Base-by-base conservation (phyloP, 2,797 vertebrate genomes). In the Acanthis flammea region DNA sequence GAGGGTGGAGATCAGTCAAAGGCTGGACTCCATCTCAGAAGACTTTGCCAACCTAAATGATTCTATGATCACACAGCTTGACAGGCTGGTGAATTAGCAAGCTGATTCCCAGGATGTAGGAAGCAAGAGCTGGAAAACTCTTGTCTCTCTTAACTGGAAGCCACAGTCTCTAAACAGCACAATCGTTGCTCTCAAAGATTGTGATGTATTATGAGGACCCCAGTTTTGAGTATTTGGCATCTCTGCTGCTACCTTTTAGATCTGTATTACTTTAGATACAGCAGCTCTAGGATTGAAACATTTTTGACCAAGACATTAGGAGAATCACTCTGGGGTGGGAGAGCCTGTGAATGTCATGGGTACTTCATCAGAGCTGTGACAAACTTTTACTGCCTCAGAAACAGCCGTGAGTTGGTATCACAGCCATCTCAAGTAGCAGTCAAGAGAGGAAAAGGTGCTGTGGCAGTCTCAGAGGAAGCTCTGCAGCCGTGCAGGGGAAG, bases 361-460 rank as follows among this genome's bases (percentile, higher is more conserved):
- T 30, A 6, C 28, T 61, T 68, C n/a, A 13, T 2, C 57, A 42
- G 30, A 55, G 13, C 66, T 23, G 17, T 2, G 8, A 86, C 27
- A 53, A 44, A 13, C 67, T 7, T 9, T 4, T 24, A 21, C 39
- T 41, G 60, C n/a, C 53, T 48, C 63, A 39, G 39, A 25, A 62
- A n/a, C n/a, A n/a, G 33, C 37, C 8, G 1, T 0, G 23, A 16
- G 19, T 28, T 19, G 14, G 0, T 5, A 12, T 2, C 19, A 5
- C 0, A 6, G 28, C 73, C 37, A 14, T 4, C 22, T 30, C 65
- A 15, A 0, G 0, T 0, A 17, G 25, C 0, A 2, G 19, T 4
- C 0, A 6, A 14, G 44, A 19, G 17, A 15, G 24, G 21, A 4
- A 10, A 19, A 30, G 31, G 16, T 0, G 0, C 67, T 12, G 23